These are phyloP conservation scores for Heliconius aoede DNA, from an alignment of 2,888 invertebrate species.

Conservation along the genomic window DNA sequence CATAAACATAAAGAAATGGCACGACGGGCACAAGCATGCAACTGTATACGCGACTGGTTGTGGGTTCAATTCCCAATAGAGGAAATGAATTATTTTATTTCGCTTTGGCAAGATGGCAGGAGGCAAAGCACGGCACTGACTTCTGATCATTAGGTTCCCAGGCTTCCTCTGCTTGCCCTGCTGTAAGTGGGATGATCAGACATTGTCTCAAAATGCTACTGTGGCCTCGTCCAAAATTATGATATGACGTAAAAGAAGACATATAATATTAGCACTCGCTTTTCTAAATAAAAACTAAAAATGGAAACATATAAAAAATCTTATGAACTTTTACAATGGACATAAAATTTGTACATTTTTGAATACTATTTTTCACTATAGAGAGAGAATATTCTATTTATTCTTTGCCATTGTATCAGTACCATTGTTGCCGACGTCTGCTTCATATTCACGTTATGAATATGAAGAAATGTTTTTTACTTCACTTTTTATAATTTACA, in stretches of 20 bases:
- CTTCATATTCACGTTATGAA: background rate
- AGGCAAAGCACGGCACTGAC: background rate
- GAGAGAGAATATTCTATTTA: constrained; percentile 1
- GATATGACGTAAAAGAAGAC: no score
- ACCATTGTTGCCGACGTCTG: constrained; percentile 3
- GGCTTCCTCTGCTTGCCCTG: no score
- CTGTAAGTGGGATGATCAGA: background rate
- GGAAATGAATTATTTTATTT: background rate
- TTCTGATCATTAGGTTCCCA: background rate
- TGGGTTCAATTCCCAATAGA: background rate
- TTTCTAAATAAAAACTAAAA: background rate
- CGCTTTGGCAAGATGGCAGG: background rate
- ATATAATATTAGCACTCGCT: background rate
- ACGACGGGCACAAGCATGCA: background rate
- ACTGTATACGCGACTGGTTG: background rate
- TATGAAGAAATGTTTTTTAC: background rate
- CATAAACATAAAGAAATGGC: background rate
- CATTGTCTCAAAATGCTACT: no score
- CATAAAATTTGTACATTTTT: background rate
- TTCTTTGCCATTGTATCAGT: background rate
- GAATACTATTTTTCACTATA: background rate
- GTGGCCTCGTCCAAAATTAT: no score
- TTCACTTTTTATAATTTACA: background rate
- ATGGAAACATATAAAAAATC: no score
- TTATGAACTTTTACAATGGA: no score